Evolutionary conservation across 2,797 vertebrate genomes (phyloP), one percentile per base, ranked within the genome.

Genomic region (Enteromius viviparus): DNA sequence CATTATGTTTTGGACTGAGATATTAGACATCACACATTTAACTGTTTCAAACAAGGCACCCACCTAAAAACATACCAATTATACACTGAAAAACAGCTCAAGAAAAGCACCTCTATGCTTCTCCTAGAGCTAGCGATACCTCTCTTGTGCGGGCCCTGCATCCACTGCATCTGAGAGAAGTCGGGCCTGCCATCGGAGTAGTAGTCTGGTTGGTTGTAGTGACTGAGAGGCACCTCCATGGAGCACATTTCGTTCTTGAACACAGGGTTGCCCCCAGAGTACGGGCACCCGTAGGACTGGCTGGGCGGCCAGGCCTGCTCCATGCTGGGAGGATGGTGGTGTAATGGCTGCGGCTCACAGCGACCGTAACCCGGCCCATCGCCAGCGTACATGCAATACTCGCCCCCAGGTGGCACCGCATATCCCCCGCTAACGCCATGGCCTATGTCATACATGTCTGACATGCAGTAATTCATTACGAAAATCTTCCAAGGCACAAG

Each of bases 401-500:
- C 97, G 84, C 94, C 91, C 62, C 93, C 86, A 58, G 94, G 90
- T 89, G 95, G 96, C 91, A 95, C 93, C 65, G 91, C 82, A 93
- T 95, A 96, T 80, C 93, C 94, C 71, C 95, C 94, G 42, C 92
- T 78, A n/a, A 93, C 85, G 0, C 89, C 17, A n/a, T 96, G 95
- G 88, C 95, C 94, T 93, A 95, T 91, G 89, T 97, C 97, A 55
- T 96, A 97, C 89, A 95, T 93, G 90, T 98, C 97, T 85, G 96
- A 93, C 92, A 97, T 88, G 91, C 95, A 97, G 93, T 95, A 97
- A 95, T 96, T 98, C 97, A 98, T 98, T 64, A 21, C 80, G n/a
- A 14, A 47, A 23, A 4, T 62, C 47, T 82, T 80, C 26, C 19
- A 72, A 82, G 45, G 58, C 76, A 85, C 60, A 53, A 80, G 1